Conservation (phyloP, 2,888 invertebrate species). For the Priocnemis perturbator region DNA sequence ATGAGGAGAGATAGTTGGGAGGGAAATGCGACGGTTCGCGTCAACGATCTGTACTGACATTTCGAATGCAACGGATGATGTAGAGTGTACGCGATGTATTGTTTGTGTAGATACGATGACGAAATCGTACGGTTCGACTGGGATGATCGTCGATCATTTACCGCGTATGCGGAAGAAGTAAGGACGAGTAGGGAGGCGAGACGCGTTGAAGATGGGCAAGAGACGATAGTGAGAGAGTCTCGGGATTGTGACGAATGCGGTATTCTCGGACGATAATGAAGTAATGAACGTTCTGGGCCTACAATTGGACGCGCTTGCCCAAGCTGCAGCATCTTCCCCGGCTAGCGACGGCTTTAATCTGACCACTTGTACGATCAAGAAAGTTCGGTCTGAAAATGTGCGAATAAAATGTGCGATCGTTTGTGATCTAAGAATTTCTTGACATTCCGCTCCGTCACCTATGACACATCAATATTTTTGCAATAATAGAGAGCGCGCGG, state of each 20-base stretch:
- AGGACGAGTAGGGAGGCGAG: not conserved
- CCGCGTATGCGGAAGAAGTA: too few relatives aligned
- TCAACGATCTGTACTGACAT: too few relatives aligned
- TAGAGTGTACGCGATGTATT: too few relatives aligned
- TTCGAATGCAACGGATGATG: too few relatives aligned
- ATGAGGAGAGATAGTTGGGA: too few relatives aligned
- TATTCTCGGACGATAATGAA: conserved; percentile 66
- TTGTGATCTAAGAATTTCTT: too few relatives aligned
- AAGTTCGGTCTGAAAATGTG: not conserved
- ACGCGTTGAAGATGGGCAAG: not conserved
- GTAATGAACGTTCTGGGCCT: conserved; percentile 64
- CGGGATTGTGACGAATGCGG: conserved; percentile 53
- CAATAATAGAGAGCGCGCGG: not conserved
- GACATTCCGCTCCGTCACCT: not conserved
- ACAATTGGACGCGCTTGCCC: conserved; percentile 61
- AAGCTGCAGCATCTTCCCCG: conserved; percentile 7
- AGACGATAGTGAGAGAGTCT: conserved; percentile 2
- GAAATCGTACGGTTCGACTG: too few relatives aligned
- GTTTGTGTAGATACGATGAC: too few relatives aligned
- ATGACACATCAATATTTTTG: not conserved
- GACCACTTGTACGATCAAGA: not conserved
- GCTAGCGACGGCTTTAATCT: conserved; percentile 21
- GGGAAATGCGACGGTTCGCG: too few relatives aligned
- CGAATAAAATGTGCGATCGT: too few relatives aligned
- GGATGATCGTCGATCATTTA: not conserved